A percentile compares a stretch with the other conserved stretches of the same genome.
Conservation (phyloP, 92 coral and sea anemone genomes). For the Epizoanthus stellaris region DNA sequence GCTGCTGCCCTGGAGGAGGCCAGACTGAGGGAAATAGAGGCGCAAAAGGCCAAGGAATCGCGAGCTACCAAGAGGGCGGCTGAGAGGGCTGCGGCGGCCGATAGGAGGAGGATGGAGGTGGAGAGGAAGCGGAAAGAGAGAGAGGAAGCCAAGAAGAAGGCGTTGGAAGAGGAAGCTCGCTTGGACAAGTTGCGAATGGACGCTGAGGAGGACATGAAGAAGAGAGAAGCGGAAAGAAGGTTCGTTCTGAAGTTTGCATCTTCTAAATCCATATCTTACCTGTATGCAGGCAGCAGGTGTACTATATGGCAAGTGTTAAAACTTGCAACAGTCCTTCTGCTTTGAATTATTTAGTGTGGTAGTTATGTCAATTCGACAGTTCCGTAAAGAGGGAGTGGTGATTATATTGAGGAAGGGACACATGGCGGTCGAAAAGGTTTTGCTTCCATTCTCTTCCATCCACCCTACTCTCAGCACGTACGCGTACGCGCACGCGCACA, state of each 20-base stretch:
- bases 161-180: conserved; percentile 88
- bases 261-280: too few relatives aligned
- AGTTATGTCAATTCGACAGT: too few relatives aligned
- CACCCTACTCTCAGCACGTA: too few relatives aligned
- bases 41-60: conserved; percentile 77
- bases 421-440: too few relatives aligned
- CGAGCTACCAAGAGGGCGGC: conserved; percentile 86
- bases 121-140: conserved; percentile 95
- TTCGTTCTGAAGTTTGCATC: conserved; percentile 17
- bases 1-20: conserved; percentile 38
- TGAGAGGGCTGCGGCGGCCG: conserved; percentile 99
- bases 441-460: too few relatives aligned
- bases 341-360: too few relatives aligned
- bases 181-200: conserved; percentile 77
- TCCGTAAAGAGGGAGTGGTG: too few relatives aligned
- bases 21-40: conserved; percentile 52
- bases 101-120: conserved; percentile 91
- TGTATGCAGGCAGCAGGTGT: background rate
- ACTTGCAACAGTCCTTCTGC: background rate
- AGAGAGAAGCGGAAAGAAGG: conserved; percentile 89
- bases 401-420: too few relatives aligned
- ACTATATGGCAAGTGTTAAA: background rate
- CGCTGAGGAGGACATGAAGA: conserved; percentile 93
- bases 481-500: too few relatives aligned
- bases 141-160: conserved; percentile 90